Evolutionary conservation across 1,140 invertebrate species (phyloP).

Genomic region (Drepana arcuata): DNA sequence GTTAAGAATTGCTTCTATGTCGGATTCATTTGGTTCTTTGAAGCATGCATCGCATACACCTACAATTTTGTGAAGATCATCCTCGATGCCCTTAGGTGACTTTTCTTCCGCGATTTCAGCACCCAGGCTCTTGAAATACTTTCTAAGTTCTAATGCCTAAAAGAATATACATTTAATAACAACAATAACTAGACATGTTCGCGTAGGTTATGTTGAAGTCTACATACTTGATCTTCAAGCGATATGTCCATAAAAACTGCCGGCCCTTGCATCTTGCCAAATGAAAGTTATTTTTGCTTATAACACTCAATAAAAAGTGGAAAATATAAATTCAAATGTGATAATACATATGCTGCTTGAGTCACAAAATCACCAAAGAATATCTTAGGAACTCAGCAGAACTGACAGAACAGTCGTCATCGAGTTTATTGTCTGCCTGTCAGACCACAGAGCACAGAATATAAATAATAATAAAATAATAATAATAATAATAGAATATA

Average conservation of each 20-base stretch:
- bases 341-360: no score
- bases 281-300: constrained; percentile 5
- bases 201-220: constrained; percentile 44
- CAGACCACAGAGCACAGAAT: no score
- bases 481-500: no score
- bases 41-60: constrained; percentile 94
- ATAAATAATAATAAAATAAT: no score
- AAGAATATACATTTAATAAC: constrained; percentile 21
- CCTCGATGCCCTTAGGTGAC: constrained; percentile 89
- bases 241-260: constrained; percentile 87
- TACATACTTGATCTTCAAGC: constrained; percentile 82
- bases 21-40: constrained; percentile 84
- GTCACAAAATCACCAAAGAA: no score
- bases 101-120: constrained; percentile 94
- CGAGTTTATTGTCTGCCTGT: no score
- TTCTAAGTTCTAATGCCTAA: constrained; percentile 89
- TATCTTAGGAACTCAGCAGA: no score
- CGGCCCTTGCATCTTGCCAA: constrained; percentile 77
- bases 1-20: constrained; percentile 88
- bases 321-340: constrained; percentile 7
- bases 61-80: constrained; percentile 96
- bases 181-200: constrained; percentile 1
- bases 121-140: constrained; percentile 91
- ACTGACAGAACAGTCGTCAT: no score
- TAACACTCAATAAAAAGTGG: no score